Conservation (phyloP, 1,140 invertebrate genomes). For the Agraylea sexmaculata region DNA sequence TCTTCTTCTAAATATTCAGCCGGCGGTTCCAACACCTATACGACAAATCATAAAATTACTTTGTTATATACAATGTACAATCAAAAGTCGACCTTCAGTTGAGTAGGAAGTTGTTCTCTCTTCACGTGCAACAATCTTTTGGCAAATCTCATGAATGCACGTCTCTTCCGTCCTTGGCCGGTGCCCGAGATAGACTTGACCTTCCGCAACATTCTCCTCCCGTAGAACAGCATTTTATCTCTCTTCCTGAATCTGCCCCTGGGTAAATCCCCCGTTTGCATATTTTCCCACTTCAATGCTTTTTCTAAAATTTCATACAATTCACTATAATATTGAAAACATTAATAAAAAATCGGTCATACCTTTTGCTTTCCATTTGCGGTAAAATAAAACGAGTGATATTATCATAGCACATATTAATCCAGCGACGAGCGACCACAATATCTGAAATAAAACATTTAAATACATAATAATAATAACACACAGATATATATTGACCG, state of each 20-base stretch:
- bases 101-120: conserved; percentile 66
- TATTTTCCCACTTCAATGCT: conserved; percentile 19
- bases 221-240: conserved; percentile 95
- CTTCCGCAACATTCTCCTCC: conserved; percentile 88
- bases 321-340: background rate
- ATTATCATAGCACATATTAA: conserved; percentile 31
- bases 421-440: conserved; percentile 36
- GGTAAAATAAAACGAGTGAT: conserved; percentile 34
- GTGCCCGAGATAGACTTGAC: conserved; percentile 75
- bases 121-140: conserved; percentile 67
- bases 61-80: too few species aligned
- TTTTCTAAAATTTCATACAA: conserved; percentile 21
- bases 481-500: too few species aligned
- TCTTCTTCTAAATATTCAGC: conserved; percentile 92
- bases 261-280: conserved; percentile 29
- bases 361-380: conserved; percentile 36
- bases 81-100: conserved; percentile 75
- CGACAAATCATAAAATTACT: too few species aligned
- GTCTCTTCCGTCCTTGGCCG: conserved; percentile 71
- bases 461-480: too few species aligned
- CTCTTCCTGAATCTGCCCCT: conserved; percentile 79
- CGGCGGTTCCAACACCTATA: conserved; percentile 76
- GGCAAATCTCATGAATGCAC: conserved; percentile 80
- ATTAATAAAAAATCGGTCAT: conserved; percentile 7
- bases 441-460: conserved; percentile 32